phyloP scores from a whole-genome alignment of 2,888 invertebrate genomes.

The Argyresthia goedartella region DNA sequence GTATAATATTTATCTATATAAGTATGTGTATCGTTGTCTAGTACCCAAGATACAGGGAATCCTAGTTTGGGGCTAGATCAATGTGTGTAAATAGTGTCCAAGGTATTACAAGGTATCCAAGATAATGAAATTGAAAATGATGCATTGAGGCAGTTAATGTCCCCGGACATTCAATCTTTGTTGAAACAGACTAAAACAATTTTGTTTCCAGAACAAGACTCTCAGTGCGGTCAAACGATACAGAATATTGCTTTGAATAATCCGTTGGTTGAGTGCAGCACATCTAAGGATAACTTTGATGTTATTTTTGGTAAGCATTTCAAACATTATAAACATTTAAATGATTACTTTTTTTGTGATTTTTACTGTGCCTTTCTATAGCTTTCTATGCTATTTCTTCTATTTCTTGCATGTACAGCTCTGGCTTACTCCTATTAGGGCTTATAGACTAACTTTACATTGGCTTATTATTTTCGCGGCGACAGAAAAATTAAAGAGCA shows the following conservation, averaged over 20 bases:
- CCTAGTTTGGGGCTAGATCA: no score
- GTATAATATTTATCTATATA: no score
- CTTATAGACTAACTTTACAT: no score
- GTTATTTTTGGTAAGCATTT: slow-evolving; percentile 31
- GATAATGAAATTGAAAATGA: slow-evolving; percentile 34
- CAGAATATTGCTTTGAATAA: slow-evolving; percentile 52
- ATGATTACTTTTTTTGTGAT: not conserved
- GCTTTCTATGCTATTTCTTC: not conserved
- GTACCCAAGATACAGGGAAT: no score
- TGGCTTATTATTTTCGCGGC: no score
- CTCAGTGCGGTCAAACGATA: slow-evolving; percentile 46
- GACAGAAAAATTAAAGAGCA: no score
- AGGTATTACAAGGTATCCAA: no score
- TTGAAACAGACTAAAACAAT: slow-evolving; percentile 52
- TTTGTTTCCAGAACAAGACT: slow-evolving; percentile 42
- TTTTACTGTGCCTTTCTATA: not conserved
- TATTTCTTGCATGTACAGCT: not conserved
- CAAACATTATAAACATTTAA: not conserved
- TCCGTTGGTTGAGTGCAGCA: slow-evolving; percentile 31
- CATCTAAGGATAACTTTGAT: slow-evolving; percentile 23
- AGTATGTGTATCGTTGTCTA: no score
- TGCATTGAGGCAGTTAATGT: slow-evolving; percentile 54
- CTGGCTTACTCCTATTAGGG: no score
- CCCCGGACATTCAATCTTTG: slow-evolving; percentile 38
- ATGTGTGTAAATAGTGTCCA: no score